Base-by-base conservation (phyloP, 2,113 vertebrate species). In the Oenanthe oenanthe region DNA sequence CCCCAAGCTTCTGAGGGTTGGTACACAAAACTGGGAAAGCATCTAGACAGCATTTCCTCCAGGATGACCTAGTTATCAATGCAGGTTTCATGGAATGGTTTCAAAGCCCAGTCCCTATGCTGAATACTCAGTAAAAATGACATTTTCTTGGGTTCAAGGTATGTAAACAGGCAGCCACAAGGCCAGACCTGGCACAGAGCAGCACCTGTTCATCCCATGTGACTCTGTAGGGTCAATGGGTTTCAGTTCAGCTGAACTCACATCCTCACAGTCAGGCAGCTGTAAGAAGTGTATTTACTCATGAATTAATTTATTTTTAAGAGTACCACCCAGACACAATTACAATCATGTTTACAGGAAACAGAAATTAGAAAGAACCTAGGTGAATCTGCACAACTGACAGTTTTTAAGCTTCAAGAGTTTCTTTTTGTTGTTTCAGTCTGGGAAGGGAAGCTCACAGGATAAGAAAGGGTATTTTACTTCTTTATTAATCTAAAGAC, bases 121-220 rank as follows among this genome's bases (percentile, higher is more conserved):
- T 26, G 40, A 68, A 42, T 7, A 22, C 9, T 3, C 54, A 82
- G 21, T 17, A 71, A 63, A 95, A 92, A 43, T 31, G 6, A 5
- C 15, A 48, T 31, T 84, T 45, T 16, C 17, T 56, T 28, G 19
- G n/a, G 31, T 57, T 68, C 42, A 51, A 4, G 3, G 34, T 9
- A 31, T 21, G 8, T 10, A 53, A 60, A 74, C 12, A 58, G 45
- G 19, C 15, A 80, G 24, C 22, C 22, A 5, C 28, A 28, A 40
- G 1, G 1, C 14, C 79, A 75, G 72, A 54, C 4, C 68, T 38
- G 38, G 51, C 22, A 40, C 31, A 29, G 12, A 25, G 31, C 4
- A 1, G 28, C 53, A 75, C 62, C 45, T 42, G 36, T 6, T 82
- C 1, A 4, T 20, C 24, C 75, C 32, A 21, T 1, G 0, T 36